Conservation (phyloP, 1,140 invertebrate genomes). For the Diuraphis noxia region DNA sequence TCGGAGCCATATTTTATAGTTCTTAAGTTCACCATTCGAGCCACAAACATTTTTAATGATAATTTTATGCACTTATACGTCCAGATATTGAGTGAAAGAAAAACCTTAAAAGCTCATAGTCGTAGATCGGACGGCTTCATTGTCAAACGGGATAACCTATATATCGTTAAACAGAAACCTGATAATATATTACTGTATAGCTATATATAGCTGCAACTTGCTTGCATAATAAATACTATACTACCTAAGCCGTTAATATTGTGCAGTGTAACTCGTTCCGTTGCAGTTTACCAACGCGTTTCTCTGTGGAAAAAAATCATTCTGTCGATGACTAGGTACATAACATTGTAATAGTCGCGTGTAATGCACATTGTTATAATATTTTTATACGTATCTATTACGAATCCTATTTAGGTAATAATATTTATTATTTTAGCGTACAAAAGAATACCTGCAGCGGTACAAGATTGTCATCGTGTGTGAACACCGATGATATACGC, state of each 20-base stretch:
- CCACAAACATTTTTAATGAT: not conserved
- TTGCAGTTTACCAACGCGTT: not conserved
- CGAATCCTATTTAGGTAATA: not conserved
- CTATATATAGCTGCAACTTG: not conserved
- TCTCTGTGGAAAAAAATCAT: not conserved
- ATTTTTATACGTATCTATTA: not conserved
- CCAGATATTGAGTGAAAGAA: not conserved
- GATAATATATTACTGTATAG: not conserved
- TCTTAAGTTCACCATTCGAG: too few relatives aligned
- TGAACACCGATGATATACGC: not conserved
- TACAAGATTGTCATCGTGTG: not conserved
- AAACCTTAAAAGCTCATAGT: not conserved
- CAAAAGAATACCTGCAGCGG: too few relatives aligned
- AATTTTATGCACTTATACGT: not conserved
- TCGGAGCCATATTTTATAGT: too few relatives aligned
- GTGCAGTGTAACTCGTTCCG: not conserved
- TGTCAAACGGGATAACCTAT: not conserved
- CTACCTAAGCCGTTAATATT: not conserved
- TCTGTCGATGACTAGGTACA: not conserved
- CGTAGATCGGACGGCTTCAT: not conserved
- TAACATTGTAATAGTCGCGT: too few relatives aligned
- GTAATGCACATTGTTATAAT: not conserved
- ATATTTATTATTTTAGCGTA: too few relatives aligned
- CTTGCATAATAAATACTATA: not conserved
- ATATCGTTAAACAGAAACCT: not conserved